Evolutionary conservation across 2,888 invertebrate genomes (phyloP).

Genomic region (Himalopsyche kuldschensis): DNA sequence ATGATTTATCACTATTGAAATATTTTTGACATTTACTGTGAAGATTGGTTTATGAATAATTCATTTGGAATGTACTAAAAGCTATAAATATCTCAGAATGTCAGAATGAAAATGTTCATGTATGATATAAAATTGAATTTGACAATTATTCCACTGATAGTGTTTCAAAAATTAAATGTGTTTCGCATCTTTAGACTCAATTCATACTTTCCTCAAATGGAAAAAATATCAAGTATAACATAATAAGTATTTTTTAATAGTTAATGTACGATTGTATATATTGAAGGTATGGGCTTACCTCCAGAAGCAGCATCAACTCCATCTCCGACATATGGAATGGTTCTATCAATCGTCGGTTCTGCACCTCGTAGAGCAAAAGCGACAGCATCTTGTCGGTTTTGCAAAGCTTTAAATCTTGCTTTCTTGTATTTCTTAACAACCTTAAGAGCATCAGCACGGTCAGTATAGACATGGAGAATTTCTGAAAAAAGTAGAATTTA

Average conservation of each 20-base stretch:
- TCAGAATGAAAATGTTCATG: too few species aligned
- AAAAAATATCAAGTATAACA: too few species aligned
- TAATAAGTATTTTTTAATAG: neutral
- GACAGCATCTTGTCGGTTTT: slow-evolving; percentile 71
- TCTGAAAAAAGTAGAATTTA: slow-evolving; percentile 12
- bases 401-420: slow-evolving; percentile 80
- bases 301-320: neutral
- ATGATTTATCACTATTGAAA: too few species aligned
- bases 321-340: slow-evolving; percentile 13
- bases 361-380: slow-evolving; percentile 73
- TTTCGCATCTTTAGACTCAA: too few species aligned
- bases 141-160: too few species aligned
- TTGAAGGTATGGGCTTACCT: slow-evolving; percentile 4
- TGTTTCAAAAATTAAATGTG: too few species aligned
- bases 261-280: neutral
- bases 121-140: too few species aligned
- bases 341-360: slow-evolving; percentile 53
- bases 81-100: too few species aligned
- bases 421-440: slow-evolving; percentile 75
- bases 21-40: too few species aligned
- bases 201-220: too few species aligned
- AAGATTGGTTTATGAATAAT: too few species aligned
- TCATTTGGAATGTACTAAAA: too few species aligned
- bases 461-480: slow-evolving; percentile 66
- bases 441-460: slow-evolving; percentile 74